These are phyloP conservation scores for Todiramphus saurophagus DNA, from an alignment of 2,113 vertebrate genomes.

Conservation along the genomic window DNA sequence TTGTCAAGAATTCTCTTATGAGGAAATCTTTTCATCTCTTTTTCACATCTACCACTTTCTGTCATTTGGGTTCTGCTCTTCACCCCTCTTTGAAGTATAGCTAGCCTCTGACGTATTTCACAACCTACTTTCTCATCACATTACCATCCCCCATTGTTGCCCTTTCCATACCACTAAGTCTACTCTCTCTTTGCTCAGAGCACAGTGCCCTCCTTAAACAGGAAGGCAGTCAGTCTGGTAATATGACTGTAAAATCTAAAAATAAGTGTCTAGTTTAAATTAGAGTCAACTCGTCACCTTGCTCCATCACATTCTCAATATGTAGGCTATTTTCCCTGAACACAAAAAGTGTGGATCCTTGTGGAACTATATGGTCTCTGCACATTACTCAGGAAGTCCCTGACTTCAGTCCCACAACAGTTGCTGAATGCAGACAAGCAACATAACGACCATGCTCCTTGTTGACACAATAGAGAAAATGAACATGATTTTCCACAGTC, in stretches of 20 bases:
- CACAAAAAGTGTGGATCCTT: neutral
- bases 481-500: neutral
- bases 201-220: neutral
- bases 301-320: neutral
- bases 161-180: neutral
- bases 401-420: neutral
- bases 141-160: neutral
- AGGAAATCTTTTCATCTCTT: neutral
- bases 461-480: neutral
- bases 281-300: neutral
- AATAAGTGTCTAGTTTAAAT: neutral
- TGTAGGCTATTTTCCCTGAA: neutral
- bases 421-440: neutral
- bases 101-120: neutral
- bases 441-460: neutral
- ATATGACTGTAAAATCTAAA: neutral
- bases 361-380: neutral
- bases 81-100: neutral
- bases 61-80: neutral
- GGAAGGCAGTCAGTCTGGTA: neutral
- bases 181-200: neutral
- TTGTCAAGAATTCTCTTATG: neutral
- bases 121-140: neutral
- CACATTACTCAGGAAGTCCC: neutral
- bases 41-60: neutral